A percentile compares a stretch with the other conserved stretches of the same genome.
Evolutionary conservation across 2,797 vertebrate genomes (phyloP).

Genomic region (Cuculus canorus): DNA sequence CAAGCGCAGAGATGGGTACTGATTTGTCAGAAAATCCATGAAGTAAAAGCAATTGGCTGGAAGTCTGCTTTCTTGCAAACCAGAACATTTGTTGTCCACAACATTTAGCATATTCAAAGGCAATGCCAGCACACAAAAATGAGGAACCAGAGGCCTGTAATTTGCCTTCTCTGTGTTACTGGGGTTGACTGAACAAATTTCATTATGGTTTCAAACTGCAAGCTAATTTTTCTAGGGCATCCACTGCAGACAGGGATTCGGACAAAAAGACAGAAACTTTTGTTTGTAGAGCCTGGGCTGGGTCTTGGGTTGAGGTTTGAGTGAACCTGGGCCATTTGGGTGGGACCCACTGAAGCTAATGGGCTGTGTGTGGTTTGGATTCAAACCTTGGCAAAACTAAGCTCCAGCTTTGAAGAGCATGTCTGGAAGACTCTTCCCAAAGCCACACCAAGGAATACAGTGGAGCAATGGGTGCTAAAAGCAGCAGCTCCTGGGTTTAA

Average conservation of each 20-base stretch:
- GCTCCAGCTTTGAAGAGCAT: not conserved
- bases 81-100: not conserved
- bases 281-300: not conserved
- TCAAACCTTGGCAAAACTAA: not conserved
- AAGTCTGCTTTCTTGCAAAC: not conserved
- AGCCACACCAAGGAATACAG: not conserved
- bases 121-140: not conserved
- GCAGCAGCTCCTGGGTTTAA: not conserved
- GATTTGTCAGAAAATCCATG: not conserved
- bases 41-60: not conserved
- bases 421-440: not conserved
- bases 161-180: constrained; percentile 28
- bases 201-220: constrained; percentile 9
- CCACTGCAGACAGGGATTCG: not conserved
- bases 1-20: not conserved
- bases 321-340: constrained; percentile 52
- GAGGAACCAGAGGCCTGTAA: not conserved
- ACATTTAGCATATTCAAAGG: not conserved
- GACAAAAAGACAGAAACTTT: not conserved
- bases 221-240: constrained; percentile 26
- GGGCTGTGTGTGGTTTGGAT: constrained; percentile 47
- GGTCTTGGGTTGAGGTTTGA: not conserved
- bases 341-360: not conserved
- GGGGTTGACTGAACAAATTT: not conserved
- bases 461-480: not conserved